Percentiles rank a stretch among this genome's conserved stretches.
Evolutionary conservation across 37 sponge, comb jelly and placozoan genomes (phyloP).

Genomic region (Tethya wilhelma): DNA sequence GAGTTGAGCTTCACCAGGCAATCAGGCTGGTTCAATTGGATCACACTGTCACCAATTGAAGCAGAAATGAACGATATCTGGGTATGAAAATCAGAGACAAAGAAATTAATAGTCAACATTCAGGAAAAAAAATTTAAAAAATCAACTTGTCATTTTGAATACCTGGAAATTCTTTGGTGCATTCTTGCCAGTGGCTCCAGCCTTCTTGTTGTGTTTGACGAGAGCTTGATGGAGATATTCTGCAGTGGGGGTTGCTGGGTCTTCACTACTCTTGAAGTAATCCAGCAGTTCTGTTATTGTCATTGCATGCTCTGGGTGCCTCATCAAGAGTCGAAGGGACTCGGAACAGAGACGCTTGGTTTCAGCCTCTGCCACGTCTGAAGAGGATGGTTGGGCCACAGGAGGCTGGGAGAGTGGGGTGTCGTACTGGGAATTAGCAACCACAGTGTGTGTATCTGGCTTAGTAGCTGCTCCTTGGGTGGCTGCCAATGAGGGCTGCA

Average conservation of each 20-base stretch:
- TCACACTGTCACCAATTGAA: constrained; percentile 24
- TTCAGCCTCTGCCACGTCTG: too few relatives aligned
- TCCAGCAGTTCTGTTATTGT: constrained; percentile 51
- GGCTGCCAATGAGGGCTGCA: too few relatives aligned
- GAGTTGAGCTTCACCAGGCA: constrained; percentile 43
- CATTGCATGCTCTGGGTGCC: constrained; percentile 59
- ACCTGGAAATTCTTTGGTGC: constrained; percentile 34
- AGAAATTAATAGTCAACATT: neutral
- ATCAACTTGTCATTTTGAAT: neutral
- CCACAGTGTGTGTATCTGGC: neutral
- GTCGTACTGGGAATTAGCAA: neutral
- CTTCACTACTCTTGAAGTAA: constrained; percentile 20
- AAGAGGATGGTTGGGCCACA: too few relatives aligned
- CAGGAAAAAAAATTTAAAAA: neutral
- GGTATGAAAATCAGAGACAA: neutral
- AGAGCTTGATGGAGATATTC: constrained; percentile 32
- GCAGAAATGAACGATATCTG: constrained; percentile 21
- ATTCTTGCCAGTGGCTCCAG: neutral
- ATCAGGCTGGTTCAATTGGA: constrained; percentile 39
- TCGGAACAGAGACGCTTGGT: constrained; percentile 57
- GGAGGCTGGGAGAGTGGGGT: neutral
- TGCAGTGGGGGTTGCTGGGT: constrained; percentile 39
- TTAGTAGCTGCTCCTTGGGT: neutral
- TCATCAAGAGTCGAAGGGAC: constrained; percentile 48
- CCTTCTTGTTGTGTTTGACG: constrained; percentile 11